phyloP scores from a whole-genome alignment of 2,888 invertebrate genomes.

The Oscheius sp. region DNA sequence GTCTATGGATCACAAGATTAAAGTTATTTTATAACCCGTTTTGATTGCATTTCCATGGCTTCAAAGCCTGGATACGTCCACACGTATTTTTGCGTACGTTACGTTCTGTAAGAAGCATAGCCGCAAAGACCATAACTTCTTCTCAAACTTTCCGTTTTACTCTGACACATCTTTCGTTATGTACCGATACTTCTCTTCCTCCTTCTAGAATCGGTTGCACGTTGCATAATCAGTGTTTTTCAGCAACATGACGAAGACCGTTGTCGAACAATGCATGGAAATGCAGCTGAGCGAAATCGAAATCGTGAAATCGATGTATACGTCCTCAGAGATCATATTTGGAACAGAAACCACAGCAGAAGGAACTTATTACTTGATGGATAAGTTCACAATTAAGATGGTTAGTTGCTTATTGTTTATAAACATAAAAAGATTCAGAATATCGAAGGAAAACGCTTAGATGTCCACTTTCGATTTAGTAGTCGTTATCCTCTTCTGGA shows the following conservation, averaged over 20 bases:
- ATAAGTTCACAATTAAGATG: conserved; percentile 10
- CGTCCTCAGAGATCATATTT: neutral
- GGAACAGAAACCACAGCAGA: neutral
- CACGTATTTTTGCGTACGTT: neutral
- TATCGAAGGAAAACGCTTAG: neutral
- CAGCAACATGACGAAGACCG: neutral
- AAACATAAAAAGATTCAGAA: neutral
- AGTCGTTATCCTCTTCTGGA: neutral
- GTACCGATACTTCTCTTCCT: no score
- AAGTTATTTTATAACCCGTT: neutral
- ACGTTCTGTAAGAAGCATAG: neutral
- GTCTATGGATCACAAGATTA: conserved; percentile 4
- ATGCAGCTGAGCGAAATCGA: conserved; percentile 7
- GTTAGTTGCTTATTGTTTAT: conserved; percentile 3
- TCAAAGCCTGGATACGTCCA: neutral
- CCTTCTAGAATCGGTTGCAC: no score
- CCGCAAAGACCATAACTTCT: neutral
- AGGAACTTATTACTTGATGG: neutral
- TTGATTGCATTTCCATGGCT: neutral
- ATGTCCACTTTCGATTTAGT: neutral
- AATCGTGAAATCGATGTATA: conserved; percentile 8
- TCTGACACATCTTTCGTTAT: no score
- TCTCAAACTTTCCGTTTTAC: neutral
- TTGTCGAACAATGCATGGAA: neutral
- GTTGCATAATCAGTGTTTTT: no score